Evolutionary conservation across 2,888 invertebrate species (phyloP).

Genomic region (Agrotis segetum): DNA sequence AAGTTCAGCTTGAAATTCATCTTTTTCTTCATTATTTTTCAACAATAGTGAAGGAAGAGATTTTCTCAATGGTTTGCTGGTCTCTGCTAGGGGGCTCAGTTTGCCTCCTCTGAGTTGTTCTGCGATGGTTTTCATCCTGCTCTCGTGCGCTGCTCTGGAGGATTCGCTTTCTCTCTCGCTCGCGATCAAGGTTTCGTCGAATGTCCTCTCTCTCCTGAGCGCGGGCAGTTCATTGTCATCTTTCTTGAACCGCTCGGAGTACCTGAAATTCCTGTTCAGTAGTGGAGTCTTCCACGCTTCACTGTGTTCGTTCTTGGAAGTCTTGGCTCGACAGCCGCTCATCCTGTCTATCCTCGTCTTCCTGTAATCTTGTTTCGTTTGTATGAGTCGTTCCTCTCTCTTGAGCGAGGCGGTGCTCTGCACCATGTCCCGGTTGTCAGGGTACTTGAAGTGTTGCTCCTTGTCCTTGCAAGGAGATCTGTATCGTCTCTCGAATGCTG

Average conservation of each 20-base stretch:
- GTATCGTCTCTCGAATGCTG: conserved; percentile 85
- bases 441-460: conserved; percentile 85
- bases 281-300: conserved; percentile 89
- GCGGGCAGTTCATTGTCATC: conserved; percentile 81
- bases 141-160: conserved; percentile 80
- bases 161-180: conserved; percentile 81
- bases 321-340: conserved; percentile 87
- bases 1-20: conserved; percentile 90
- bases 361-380: conserved; percentile 87
- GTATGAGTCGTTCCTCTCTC: conserved; percentile 87
- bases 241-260: conserved; percentile 88
- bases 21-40: conserved; percentile 89
- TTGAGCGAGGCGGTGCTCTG: conserved; percentile 84
- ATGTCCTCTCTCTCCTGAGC: conserved; percentile 88
- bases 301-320: conserved; percentile 84
- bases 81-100: conserved; percentile 78
- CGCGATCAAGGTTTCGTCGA: conserved; percentile 84
- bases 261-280: conserved; percentile 86
- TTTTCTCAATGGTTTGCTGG: conserved; percentile 87
- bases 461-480: conserved; percentile 86
- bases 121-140: conserved; percentile 79
- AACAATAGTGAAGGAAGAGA: conserved; percentile 90
- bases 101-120: conserved; percentile 80
- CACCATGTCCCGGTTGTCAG: conserved; percentile 84
- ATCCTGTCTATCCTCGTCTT: conserved; percentile 88